phyloP scores from a whole-genome alignment of 2,113 vertebrate genomes.

The Pseudorasbora parva region DNA sequence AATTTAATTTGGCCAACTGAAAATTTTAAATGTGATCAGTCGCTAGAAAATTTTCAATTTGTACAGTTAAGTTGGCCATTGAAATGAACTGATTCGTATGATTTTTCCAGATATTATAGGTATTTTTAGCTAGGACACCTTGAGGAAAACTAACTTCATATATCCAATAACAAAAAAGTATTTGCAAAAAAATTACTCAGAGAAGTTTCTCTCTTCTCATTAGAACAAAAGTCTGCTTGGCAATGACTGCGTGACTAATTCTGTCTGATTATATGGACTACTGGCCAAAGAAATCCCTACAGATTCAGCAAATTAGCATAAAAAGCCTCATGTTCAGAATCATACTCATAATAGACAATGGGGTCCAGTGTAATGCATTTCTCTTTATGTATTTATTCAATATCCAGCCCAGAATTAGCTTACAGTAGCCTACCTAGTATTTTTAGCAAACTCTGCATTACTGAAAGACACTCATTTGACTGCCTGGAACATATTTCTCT shows the following conservation, averaged over 20 bases:
- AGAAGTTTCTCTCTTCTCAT: neutral
- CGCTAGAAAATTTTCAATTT: too few species aligned
- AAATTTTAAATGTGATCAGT: too few species aligned
- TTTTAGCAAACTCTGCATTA: conserved; percentile 22
- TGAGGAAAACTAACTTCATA: neutral
- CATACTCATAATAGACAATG: conserved; percentile 8
- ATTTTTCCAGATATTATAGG: neutral
- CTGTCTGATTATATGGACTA: conserved; percentile 26
- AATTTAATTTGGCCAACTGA: too few species aligned
- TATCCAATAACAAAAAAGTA: neutral
- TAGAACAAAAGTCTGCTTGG: neutral
- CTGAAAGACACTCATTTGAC: neutral
- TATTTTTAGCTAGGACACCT: neutral
- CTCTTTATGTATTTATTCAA: neutral
- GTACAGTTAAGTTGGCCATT: neutral
- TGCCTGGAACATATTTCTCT: conserved; percentile 25
- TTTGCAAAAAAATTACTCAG: neutral
- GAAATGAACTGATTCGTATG: neutral
- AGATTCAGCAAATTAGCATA: conserved; percentile 1
- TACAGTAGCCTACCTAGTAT: neutral
- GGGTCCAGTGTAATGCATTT: neutral
- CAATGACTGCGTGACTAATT: conserved; percentile 16
- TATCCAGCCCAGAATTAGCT: neutral
- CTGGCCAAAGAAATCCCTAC: conserved; percentile 23
- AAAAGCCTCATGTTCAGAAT: conserved; percentile 3